Percentiles rank a stretch among this genome's conserved stretches.
phyloP scores from a whole-genome alignment of 2,797 vertebrate species.

The Xenops minutus region DNA sequence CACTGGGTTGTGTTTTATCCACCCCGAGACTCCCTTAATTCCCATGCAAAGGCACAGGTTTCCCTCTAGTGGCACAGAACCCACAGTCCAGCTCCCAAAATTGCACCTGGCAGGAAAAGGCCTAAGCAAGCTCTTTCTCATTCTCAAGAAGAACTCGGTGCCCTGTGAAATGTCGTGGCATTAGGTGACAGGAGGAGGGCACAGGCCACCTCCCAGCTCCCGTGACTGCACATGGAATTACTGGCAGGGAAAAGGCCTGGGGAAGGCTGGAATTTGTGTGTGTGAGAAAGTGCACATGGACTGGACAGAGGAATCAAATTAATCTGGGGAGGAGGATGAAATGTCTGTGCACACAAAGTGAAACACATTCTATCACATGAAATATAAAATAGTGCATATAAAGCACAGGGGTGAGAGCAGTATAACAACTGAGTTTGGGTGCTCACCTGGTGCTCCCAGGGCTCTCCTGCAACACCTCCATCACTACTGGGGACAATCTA shows the following conservation, averaged over 20 bases:
- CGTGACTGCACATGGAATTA: background rate
- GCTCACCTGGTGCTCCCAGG: background rate
- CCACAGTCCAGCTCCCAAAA: slow-evolving; percentile 29
- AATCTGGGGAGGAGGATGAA: background rate
- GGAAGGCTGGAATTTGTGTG: background rate
- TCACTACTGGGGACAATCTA: background rate
- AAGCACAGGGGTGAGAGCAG: background rate
- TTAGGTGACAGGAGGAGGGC: background rate
- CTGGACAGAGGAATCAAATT: background rate
- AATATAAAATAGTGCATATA: background rate
- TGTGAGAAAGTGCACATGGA: background rate
- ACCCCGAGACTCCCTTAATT: background rate
- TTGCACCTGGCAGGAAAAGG: background rate
- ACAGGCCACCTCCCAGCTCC: background rate
- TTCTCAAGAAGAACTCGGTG: background rate
- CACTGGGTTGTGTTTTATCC: background rate
- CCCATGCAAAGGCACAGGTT: slow-evolving; percentile 28
- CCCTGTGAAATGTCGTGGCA: background rate
- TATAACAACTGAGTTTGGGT: rapidly evolving
- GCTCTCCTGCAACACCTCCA: background rate
- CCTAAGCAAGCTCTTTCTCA: background rate
- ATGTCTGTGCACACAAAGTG: background rate
- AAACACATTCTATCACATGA: background rate
- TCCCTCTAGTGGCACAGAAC: slow-evolving; percentile 73
- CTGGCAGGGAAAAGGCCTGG: background rate